Percentiles rank a stretch among this genome's conserved stretches.
Conservation (phyloP, 1,140 invertebrate species). For the Pygmarrhopalites habei region DNA sequence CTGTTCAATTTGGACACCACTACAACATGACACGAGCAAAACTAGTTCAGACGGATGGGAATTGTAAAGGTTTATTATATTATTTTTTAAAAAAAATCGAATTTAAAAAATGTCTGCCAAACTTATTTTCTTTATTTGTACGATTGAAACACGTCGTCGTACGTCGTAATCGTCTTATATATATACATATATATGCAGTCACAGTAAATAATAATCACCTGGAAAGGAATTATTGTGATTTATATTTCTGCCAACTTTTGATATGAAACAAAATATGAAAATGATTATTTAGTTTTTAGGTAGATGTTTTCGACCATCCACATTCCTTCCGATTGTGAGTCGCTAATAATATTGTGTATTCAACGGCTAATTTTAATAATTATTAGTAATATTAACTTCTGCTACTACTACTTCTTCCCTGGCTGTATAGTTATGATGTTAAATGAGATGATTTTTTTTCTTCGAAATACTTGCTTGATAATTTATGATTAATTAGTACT, state of each 20-base stretch:
- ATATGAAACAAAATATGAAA: background rate
- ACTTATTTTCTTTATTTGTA: background rate
- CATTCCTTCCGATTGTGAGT: conserved; percentile 6
- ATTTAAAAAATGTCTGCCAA: background rate
- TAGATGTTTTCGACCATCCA: background rate
- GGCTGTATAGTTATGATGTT: background rate
- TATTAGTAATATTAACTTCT: background rate
- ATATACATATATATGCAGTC: background rate
- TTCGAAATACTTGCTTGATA: background rate
- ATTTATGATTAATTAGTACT: background rate
- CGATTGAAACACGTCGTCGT: background rate
- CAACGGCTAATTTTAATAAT: too few relatives aligned
- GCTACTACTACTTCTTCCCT: background rate
- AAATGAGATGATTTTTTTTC: background rate
- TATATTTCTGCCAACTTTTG: too few relatives aligned
- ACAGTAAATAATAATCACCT: background rate
- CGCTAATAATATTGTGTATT: too few relatives aligned
- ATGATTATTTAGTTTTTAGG: conserved; percentile 6
- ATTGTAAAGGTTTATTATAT: background rate
- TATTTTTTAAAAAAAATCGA: background rate
- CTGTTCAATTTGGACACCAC: conserved; percentile 33
- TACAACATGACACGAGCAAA: conserved; percentile 16
- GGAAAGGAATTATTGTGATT: background rate
- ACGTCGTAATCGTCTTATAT: background rate
- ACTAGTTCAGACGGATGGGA: conserved; percentile 20